A percentile compares a stretch with the other conserved stretches of the same genome.
These are phyloP conservation scores for Puma concolor DNA, from an alignment of 2,113 vertebrate species.

Conservation along the genomic window DNA sequence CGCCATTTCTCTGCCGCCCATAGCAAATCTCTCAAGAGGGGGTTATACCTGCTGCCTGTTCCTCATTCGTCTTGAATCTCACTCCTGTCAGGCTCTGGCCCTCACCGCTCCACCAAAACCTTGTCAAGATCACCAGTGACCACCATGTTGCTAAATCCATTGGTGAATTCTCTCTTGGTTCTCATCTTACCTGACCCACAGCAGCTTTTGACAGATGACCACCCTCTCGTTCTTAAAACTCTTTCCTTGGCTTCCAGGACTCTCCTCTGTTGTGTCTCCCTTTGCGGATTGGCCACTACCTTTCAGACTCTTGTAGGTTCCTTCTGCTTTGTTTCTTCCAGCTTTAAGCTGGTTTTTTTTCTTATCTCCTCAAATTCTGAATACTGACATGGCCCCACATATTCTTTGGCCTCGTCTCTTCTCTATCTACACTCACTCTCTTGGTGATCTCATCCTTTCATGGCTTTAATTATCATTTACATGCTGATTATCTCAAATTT, in stretches of 20 bases:
- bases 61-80: neutral
- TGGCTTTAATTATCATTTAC: neutral
- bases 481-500: neutral
- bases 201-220: neutral
- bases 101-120: neutral
- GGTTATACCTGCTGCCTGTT: neutral
- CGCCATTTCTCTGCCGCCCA: neutral
- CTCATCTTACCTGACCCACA: neutral
- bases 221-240: neutral
- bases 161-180: neutral
- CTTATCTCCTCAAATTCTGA: neutral
- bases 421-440: neutral
- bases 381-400: neutral
- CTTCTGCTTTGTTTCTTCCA: neutral
- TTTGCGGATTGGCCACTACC: fast-evolving
- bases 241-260: neutral
- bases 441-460: neutral
- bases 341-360: neutral
- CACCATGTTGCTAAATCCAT: neutral
- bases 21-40: neutral
- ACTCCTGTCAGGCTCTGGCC: neutral
- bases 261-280: neutral
- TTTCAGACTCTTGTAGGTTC: neutral
- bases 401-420: neutral
- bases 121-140: neutral